Evolutionary conservation across 2,888 invertebrate genomes (phyloP), one percentile per base, ranked within the genome.

Genomic region (Candidula unifasciata): DNA sequence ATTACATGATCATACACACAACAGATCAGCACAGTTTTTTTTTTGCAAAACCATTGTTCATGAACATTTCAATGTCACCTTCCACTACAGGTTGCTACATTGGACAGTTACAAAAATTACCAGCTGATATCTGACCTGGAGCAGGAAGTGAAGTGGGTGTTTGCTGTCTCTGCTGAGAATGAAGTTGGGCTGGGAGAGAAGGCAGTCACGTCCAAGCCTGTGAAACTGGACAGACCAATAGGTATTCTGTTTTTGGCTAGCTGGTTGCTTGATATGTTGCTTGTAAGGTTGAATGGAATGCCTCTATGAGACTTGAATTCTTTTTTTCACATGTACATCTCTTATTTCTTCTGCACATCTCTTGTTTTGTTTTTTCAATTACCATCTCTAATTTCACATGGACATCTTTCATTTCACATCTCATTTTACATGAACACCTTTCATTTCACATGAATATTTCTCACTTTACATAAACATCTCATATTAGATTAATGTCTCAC

Each of bases 81-180:
- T 13, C 44, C 18, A 8, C 79, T 27, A 8, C 79, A 84, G 84
- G 84, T 84, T 27, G 87, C 88, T 16, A 87, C 89, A 18, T 89
- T 90, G 16, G 91, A 91, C 57, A 82, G 86, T n/a, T 91, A 87
- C 86, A 89, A 88, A 69, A 90, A 88, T 3, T 85, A 87, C 74
- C 87, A 86, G 30, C 84, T 87, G 8, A 88, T 90, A 21, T 86
- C 88, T 66, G 89, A 90, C 68, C 88, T 92, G 73, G 87, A 91
- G 35, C 91, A 89, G 79, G 93, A 92, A 68, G 89, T 89, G 80
- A 89, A 92, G 35, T 93, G 93, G 88, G 87, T 91, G 81, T 92
- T 94, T 88, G 91, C 92, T 80, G 93, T 94, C 10, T 88, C 89
- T 16, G 94, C 94, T n/a, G 93, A 93, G 84, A 94, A 94, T 87